These are phyloP conservation scores for Poeciliopsis infans DNA, from an alignment of 2,797 vertebrate genomes.

Conservation along the genomic window DNA sequence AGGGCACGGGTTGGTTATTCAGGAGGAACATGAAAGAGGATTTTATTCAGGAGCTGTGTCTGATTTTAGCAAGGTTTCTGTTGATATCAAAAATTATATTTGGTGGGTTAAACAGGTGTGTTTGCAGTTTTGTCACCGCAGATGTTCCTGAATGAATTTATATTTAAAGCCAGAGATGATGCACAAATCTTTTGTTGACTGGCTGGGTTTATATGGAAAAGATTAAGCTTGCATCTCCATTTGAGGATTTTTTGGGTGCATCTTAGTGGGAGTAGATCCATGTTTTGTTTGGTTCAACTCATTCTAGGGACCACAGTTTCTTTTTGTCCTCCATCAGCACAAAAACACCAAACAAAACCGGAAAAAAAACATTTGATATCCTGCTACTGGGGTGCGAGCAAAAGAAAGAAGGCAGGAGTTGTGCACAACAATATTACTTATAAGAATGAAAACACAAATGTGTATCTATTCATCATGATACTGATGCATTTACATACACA, in stretches of 20 bases:
- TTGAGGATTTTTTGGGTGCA: neutral
- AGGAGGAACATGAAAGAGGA: neutral
- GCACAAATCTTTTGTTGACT: neutral
- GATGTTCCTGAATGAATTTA: neutral
- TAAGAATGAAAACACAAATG: neutral
- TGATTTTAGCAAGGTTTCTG: neutral
- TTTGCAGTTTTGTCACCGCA: neutral
- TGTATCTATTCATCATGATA: neutral
- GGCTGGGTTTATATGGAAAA: neutral
- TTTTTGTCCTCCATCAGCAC: neutral
- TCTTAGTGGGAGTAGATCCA: neutral
- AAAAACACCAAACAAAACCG: neutral
- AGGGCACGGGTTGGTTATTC: neutral
- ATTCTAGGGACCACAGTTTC: neutral
- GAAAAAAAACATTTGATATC: neutral
- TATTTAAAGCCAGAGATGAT: neutral
- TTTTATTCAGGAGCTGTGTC: neutral
- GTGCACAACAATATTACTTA: neutral
- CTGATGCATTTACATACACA: neutral
- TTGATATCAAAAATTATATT: neutral
- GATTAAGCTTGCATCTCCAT: neutral
- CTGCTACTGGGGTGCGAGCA: neutral
- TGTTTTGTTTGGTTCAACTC: too few relatives aligned
- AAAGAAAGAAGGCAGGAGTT: neutral
- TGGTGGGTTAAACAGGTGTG: neutral